Evolutionary conservation across 2,797 vertebrate genomes (phyloP).

Genomic region (Triplophysa bombifrons): DNA sequence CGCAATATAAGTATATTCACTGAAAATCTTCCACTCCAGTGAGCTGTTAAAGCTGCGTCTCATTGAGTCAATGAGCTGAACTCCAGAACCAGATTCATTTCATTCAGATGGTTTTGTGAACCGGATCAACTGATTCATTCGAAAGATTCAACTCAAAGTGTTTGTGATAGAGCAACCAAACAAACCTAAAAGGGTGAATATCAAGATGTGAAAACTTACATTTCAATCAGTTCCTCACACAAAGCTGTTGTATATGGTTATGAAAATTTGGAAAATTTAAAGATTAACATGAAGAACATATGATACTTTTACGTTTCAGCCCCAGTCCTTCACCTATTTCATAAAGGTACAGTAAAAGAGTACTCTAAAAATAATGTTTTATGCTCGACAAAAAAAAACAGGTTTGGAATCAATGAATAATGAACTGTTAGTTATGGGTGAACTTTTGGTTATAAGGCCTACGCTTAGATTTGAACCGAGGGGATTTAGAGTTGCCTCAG

Average conservation of each 20-base stretch:
- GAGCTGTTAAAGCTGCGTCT: neutral
- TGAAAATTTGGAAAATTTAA: neutral
- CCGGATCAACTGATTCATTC: neutral
- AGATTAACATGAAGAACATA: neutral
- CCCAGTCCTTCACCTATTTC: neutral
- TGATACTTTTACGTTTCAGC: neutral
- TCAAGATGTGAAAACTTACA: neutral
- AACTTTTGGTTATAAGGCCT: conserved; percentile 11
- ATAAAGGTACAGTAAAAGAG: neutral
- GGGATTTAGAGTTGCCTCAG: conserved; percentile 34
- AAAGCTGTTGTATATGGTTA: neutral
- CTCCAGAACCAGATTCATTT: neutral
- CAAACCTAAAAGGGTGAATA: neutral
- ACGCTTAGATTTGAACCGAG: conserved; percentile 12
- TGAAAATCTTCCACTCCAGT: neutral
- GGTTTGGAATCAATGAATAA: neutral
- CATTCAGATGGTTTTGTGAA: neutral
- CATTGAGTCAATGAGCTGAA: neutral
- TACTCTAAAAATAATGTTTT: neutral
- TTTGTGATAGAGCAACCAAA: neutral
- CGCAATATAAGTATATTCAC: neutral
- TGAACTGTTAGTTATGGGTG: neutral
- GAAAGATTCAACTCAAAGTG: neutral
- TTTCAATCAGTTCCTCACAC: neutral
- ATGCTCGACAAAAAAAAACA: no score